Conservation (phyloP, 2,888 invertebrate species). For the Serripes groenlandicus region DNA sequence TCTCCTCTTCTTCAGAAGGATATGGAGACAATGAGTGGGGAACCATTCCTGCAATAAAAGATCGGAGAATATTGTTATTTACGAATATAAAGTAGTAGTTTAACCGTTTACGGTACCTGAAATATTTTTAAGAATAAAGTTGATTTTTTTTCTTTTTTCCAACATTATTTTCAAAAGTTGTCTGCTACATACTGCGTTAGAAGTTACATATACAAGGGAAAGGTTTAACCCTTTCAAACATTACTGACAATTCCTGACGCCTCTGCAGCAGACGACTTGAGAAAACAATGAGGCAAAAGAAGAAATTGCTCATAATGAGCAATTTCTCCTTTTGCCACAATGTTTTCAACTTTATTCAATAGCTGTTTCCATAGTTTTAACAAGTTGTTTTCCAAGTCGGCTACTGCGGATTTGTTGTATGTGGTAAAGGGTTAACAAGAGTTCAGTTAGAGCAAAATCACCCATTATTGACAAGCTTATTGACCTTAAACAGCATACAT, state of each 20-base stretch:
- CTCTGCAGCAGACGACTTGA: background rate
- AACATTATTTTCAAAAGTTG: background rate
- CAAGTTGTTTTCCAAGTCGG: background rate
- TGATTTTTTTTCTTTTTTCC: background rate
- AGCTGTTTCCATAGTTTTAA: no score
- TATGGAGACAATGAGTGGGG: slow-evolving; percentile 82
- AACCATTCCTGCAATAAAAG: slow-evolving; percentile 71
- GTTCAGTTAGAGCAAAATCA: no score
- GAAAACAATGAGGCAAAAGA: background rate
- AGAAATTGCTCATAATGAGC: background rate
- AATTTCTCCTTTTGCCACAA: background rate
- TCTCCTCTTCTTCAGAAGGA: slow-evolving; percentile 81
- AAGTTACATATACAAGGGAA: background rate
- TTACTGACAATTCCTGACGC: background rate
- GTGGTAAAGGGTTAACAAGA: background rate
- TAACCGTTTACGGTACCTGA: background rate
- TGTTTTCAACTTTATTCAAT: no score
- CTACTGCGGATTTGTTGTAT: background rate
- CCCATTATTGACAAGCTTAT: no score
- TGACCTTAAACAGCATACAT: no score
- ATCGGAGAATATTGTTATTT: background rate
- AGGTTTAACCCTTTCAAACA: background rate
- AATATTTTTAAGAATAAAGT: background rate
- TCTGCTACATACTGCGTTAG: background rate
- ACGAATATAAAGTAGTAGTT: no score